Evolutionary conservation across 53 echinoderm and acorn worm genomes (phyloP).

Genomic region (Crossaster papposus): DNA sequence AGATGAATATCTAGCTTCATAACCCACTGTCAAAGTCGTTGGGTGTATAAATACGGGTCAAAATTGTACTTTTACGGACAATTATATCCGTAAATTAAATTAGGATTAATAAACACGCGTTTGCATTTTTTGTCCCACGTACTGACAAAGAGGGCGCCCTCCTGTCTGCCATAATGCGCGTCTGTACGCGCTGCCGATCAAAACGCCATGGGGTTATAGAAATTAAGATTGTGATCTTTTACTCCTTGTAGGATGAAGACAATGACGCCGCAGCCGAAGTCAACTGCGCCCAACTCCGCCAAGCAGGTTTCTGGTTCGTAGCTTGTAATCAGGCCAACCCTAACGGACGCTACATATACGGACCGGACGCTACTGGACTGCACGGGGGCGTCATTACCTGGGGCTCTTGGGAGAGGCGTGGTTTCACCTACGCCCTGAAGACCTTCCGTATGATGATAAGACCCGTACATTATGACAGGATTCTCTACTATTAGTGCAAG

Average conservation of each 20-base stretch:
- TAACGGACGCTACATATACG: conserved; percentile 78
- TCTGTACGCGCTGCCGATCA: too few species aligned
- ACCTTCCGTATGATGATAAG: conserved; percentile 90
- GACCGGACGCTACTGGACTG: conserved; percentile 65
- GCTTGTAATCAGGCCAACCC: conserved; percentile 92
- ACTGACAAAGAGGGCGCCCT: too few species aligned
- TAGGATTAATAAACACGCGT: too few species aligned
- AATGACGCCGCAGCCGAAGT: conserved; percentile 65
- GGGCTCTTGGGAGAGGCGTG: conserved; percentile 84
- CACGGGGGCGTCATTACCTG: conserved; percentile 91
- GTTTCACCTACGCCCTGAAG: conserved; percentile 81
- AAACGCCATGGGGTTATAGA: too few species aligned
- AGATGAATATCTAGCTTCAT: too few species aligned
- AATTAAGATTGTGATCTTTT: neutral
- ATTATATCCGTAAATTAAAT: too few species aligned
- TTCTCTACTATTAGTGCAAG: conserved; percentile 6
- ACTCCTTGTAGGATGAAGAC: conserved; percentile 73
- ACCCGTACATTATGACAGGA: conserved; percentile 45
- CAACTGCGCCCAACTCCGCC: conserved; percentile 79
- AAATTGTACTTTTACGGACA: too few species aligned
- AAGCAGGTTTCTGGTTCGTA: conserved; percentile 93
- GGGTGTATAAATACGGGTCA: too few species aligned
- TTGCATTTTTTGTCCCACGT: too few species aligned
- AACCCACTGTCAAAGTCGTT: too few species aligned
- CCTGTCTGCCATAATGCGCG: too few species aligned